These are phyloP conservation scores for Charina bottae DNA, from an alignment of 2,113 vertebrate species.

Conservation along the genomic window DNA sequence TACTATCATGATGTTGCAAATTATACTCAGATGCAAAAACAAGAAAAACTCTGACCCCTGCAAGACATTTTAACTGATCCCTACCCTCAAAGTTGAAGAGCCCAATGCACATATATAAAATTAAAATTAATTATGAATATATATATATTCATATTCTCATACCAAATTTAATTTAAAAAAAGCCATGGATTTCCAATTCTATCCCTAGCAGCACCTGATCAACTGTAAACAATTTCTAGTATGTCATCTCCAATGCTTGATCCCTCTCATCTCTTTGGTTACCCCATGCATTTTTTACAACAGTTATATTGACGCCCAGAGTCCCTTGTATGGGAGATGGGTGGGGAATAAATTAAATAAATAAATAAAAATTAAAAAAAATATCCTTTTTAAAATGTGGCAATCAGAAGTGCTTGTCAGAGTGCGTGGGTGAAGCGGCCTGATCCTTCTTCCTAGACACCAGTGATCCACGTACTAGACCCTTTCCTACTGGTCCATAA, in stretches of 20 bases:
- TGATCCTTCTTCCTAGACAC: too few relatives aligned
- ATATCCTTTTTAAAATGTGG: neutral
- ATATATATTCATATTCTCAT: too few relatives aligned
- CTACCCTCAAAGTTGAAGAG: neutral
- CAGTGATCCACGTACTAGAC: too few relatives aligned
- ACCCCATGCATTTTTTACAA: neutral
- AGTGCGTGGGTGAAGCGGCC: too few relatives aligned
- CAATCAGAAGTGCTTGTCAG: neutral
- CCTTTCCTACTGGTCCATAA: neutral
- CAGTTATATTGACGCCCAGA: too few relatives aligned
- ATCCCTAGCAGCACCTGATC: neutral
- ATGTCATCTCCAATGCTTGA: neutral
- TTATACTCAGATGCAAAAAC: neutral
- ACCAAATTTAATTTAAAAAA: accelerated
- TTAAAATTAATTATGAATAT: too few relatives aligned
- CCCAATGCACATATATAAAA: too few relatives aligned
- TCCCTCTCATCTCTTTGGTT: neutral
- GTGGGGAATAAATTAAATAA: too few relatives aligned
- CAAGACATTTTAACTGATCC: neutral
- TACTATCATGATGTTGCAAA: neutral
- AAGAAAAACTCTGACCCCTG: neutral
- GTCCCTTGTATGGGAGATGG: too few relatives aligned
- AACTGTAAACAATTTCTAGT: neutral
- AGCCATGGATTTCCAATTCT: neutral
- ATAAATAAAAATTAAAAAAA: too few relatives aligned